These are phyloP conservation scores for Tenthredo amoena DNA, from an alignment of 2,888 invertebrate species.

Conservation along the genomic window DNA sequence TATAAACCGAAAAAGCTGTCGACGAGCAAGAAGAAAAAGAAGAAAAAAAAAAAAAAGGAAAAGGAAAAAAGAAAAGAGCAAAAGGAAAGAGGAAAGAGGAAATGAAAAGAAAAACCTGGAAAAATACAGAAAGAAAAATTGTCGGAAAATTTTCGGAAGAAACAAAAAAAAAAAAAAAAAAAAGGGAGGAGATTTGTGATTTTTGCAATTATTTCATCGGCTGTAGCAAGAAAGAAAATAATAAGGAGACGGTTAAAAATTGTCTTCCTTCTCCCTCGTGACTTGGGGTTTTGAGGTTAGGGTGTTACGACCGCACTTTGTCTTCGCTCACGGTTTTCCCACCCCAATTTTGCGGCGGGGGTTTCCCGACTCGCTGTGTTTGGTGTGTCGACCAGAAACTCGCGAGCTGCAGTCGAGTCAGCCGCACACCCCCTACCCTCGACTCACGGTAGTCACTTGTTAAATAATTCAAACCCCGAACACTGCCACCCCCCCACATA, in stretches of 20 bases:
- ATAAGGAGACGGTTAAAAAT: background rate
- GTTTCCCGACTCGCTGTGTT: background rate
- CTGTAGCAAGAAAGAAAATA: too few relatives aligned
- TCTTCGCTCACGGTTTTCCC: background rate
- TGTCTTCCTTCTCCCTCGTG: background rate
- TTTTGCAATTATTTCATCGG: too few relatives aligned
- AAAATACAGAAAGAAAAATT: too few relatives aligned
- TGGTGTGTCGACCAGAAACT: background rate
- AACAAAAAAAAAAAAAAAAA: too few relatives aligned
- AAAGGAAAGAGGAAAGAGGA: too few relatives aligned
- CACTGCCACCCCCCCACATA: background rate
- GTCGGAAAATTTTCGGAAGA: too few relatives aligned
- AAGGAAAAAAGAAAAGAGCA: too few relatives aligned
- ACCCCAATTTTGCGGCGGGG: background rate
- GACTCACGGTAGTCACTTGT: constrained; percentile 18
- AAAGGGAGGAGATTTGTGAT: too few relatives aligned
- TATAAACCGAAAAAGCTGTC: background rate
- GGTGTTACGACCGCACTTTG: background rate
- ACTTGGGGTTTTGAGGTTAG: background rate
- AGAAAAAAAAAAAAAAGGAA: background rate
- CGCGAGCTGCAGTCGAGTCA: background rate
- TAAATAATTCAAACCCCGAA: constrained; percentile 40
- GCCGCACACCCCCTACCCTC: background rate
- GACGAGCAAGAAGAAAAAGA: too few relatives aligned
- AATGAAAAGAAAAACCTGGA: background rate